Percentiles rank a stretch among this genome's conserved stretches.
phyloP scores from a whole-genome alignment of 2,113 vertebrate species.

The Micronycteris hirsuta region DNA sequence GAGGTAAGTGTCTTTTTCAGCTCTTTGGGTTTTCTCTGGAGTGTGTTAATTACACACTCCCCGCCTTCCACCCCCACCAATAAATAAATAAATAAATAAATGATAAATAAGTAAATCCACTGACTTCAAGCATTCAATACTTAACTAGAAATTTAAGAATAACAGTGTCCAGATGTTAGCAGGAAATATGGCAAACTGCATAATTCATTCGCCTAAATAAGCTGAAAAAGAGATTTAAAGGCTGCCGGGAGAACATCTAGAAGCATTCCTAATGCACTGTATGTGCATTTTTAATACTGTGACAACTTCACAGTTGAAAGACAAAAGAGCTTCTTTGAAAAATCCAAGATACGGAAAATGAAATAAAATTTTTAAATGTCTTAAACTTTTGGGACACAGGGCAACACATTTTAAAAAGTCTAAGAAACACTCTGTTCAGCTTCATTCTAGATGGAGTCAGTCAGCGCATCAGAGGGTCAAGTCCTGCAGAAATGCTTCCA shows the following conservation, averaged over 20 bases:
- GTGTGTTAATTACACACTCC: neutral
- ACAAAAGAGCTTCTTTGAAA: neutral
- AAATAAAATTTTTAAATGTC: neutral
- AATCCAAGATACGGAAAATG: neutral
- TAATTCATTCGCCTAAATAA: neutral
- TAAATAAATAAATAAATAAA: neutral
- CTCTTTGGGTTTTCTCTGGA: neutral
- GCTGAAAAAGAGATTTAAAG: neutral
- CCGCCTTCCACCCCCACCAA: too few species aligned
- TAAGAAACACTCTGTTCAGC: neutral
- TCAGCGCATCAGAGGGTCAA: neutral
- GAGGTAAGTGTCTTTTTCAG: neutral
- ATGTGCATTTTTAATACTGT: neutral
- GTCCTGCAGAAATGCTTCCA: neutral
- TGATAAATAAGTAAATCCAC: neutral
- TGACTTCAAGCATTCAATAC: neutral
- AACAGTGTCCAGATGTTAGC: neutral
- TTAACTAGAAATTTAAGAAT: neutral
- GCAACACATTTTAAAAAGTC: neutral
- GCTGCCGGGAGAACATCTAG: neutral
- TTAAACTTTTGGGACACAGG: neutral
- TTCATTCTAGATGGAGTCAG: neutral
- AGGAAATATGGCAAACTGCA: neutral
- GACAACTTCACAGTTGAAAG: neutral
- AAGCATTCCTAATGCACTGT: neutral